phyloP scores from a whole-genome alignment of 1,140 invertebrate genomes.

The Drosophila willistoni region DNA sequence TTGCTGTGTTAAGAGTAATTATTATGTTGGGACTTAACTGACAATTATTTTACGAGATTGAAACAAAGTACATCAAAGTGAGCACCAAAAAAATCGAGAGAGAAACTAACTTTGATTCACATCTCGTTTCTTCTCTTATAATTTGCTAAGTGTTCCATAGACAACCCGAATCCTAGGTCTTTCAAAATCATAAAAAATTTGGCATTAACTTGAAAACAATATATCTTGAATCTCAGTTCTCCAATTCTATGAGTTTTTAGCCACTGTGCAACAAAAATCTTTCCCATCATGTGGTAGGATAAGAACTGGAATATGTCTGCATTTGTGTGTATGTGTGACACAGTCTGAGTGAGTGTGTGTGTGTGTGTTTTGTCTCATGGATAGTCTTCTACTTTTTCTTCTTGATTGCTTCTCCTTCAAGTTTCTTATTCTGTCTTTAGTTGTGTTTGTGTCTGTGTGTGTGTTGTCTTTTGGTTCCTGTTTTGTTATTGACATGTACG shows the following conservation, averaged over 20 bases:
- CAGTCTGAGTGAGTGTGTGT: not conserved
- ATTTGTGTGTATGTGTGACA: not conserved
- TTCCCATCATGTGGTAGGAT: slow-evolving; percentile 37
- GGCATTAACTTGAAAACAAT: too few relatives aligned
- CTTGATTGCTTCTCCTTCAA: slow-evolving; percentile 14
- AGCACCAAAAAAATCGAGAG: too few relatives aligned
- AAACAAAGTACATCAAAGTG: too few relatives aligned
- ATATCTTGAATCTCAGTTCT: too few relatives aligned
- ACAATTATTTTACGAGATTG: too few relatives aligned
- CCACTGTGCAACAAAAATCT: slow-evolving; percentile 36
- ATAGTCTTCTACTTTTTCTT: slow-evolving; percentile 14
- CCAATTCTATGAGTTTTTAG: not conserved
- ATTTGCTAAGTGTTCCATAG: too few relatives aligned
- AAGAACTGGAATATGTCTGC: slow-evolving; percentile 10
- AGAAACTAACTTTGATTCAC: too few relatives aligned
- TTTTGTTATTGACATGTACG: slow-evolving; percentile 82
- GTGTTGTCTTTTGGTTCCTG: slow-evolving; percentile 74
- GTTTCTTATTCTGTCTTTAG: not conserved
- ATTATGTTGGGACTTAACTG: too few relatives aligned
- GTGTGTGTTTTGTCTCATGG: slow-evolving; percentile 19
- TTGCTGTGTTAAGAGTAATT: too few relatives aligned
- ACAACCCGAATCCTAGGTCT: too few relatives aligned
- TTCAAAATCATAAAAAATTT: too few relatives aligned
- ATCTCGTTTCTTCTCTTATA: too few relatives aligned
- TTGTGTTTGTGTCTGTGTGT: slow-evolving; percentile 13